Conservation (phyloP, 2,113 vertebrate species). For the Prunella himalayana region DNA sequence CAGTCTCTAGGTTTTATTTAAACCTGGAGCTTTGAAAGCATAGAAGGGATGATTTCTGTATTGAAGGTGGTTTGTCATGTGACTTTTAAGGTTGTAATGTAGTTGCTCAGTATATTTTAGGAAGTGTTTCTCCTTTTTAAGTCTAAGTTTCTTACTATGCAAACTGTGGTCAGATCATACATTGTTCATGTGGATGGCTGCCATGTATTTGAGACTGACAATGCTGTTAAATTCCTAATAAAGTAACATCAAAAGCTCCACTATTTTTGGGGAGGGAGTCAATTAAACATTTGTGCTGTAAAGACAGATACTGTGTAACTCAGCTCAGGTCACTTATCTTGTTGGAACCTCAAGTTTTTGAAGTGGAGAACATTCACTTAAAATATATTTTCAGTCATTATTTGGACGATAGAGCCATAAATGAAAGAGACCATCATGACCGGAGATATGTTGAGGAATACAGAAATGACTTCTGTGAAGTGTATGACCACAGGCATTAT, state of each 20-base stretch:
- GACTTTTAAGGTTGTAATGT: background rate
- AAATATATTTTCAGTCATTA: slow-evolving; percentile 79
- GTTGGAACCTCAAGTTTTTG: slow-evolving; percentile 56
- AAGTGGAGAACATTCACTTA: slow-evolving; percentile 65
- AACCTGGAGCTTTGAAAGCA: background rate
- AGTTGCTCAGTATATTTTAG: background rate
- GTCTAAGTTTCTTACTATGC: background rate
- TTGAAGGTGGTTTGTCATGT: background rate
- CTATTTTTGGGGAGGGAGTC: slow-evolving; percentile 22
- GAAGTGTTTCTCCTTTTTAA: background rate
- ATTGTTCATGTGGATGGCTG: slow-evolving; percentile 3
- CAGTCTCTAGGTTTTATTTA: background rate
- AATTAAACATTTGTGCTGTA: slow-evolving; percentile 30
- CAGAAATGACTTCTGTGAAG: slow-evolving; percentile 78
- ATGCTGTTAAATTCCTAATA: slow-evolving; percentile 17
- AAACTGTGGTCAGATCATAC: background rate
- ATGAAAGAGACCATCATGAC: slow-evolving; percentile 79
- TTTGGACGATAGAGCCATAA: slow-evolving; percentile 76
- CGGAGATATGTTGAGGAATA: slow-evolving; percentile 76
- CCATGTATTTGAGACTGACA: background rate
- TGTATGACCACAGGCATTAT: slow-evolving; percentile 76
- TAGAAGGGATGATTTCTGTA: background rate
- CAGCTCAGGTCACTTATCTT: slow-evolving; percentile 58
- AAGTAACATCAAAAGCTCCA: slow-evolving; percentile 18
- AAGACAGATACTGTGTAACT: slow-evolving; percentile 34